phyloP scores from a whole-genome alignment of 2,113 vertebrate genomes.

The Halichoerus grypus region DNA sequence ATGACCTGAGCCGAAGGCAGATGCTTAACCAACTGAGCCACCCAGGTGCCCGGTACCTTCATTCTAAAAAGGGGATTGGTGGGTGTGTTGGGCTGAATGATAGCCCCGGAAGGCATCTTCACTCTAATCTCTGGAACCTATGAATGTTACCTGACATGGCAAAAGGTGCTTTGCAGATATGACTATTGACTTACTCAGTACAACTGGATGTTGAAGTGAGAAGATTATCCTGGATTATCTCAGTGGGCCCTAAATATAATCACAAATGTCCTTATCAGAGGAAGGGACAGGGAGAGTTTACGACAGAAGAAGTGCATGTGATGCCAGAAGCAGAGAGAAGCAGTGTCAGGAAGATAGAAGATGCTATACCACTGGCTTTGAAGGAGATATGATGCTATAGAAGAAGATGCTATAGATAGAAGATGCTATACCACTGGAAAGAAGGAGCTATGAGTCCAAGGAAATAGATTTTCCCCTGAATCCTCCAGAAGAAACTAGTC shows the following conservation, averaged over 20 bases:
- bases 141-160: neutral
- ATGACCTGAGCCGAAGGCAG: too few species aligned
- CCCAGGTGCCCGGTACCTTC: neutral
- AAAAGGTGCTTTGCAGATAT: neutral
- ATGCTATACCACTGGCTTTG: neutral
- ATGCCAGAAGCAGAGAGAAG: neutral
- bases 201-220: neutral
- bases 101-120: neutral
- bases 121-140: conserved; percentile 11
- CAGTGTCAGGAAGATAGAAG: neutral
- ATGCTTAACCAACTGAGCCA: too few species aligned
- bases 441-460: neutral
- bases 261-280: neutral
- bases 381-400: neutral
- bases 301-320: neutral
- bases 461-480: neutral
- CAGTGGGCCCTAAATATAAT: neutral
- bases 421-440: neutral
- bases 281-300: neutral
- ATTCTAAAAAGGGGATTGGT: neutral
- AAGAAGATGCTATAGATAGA: neutral
- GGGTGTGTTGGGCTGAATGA: neutral
- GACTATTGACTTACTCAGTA: neutral
- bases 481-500: neutral
- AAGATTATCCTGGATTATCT: neutral